Base-by-base conservation (phyloP, 2,888 invertebrate genomes). In the Globia sparganii region DNA sequence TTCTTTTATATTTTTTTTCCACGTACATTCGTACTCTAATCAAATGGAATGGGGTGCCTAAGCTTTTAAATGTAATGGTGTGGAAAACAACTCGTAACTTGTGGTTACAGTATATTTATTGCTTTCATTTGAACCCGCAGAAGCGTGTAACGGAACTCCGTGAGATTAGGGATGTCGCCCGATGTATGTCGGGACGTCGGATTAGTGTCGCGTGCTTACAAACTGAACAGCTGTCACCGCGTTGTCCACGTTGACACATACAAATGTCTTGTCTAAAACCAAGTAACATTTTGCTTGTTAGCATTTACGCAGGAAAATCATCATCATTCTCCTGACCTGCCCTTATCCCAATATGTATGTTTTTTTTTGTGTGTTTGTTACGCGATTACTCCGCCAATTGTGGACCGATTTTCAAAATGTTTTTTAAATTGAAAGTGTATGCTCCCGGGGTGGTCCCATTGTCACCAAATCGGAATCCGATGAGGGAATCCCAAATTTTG, bases 61-160 rank as follows among this genome's bases (percentile, higher is more conserved):
- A 71, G 67, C 83, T 77, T 66, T 83, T 83, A 70, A 80, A 68
- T 46, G 56, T 71, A 83, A 80, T 59, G 72, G 37, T n/a, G 64
- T 40, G 62, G 72, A 70, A 76, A 83, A 72, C 53, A 81, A 71
- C 70, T 34, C 69, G 72, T 85, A 76, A 85, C 72, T 81, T 72
- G 66, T 77, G 59, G 76, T 81, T 85, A 85, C 72, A 53, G 72
- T 81, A 25, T 85, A 85, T 83, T 81, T 85, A 85, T 83, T 56
- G 59, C 69, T 73, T 72, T 85, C 72, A 85, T 83, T 83, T 85
- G 66, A 61, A 73, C 67, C 59, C 58, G 31, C 37, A 70, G 49
- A 62, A 70, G 81, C 64, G 72, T 49, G 49, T 62, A 40, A 67
- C 31, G 64, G 59, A 64, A 46, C 59, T 71, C 15, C 18, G 43